Percentiles rank a stretch among this genome's conserved stretches.
phyloP scores from a whole-genome alignment of 2,113 vertebrate genomes.

The Hucho hucho region DNA sequence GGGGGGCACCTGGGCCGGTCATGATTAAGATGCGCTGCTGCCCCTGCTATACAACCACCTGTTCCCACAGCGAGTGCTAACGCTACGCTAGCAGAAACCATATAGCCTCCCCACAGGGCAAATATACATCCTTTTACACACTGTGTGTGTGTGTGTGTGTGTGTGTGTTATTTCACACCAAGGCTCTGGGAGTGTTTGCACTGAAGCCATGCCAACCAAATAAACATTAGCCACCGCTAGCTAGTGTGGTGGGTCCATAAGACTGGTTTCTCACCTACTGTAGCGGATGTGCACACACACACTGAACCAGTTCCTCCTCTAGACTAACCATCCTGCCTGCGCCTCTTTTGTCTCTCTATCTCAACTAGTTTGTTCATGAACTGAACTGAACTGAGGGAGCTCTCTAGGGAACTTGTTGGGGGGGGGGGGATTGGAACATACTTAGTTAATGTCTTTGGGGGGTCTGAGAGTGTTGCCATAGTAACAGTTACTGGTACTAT shows the following conservation, averaged over 20 bases:
- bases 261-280: not conserved
- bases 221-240: not conserved
- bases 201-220: slow-evolving; percentile 30
- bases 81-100: slow-evolving; percentile 33
- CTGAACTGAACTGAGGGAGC: no score
- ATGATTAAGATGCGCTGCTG: no score
- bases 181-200: slow-evolving; percentile 43
- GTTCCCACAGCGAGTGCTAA: slow-evolving; percentile 47
- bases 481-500: no score
- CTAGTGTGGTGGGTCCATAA: not conserved
- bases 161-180: slow-evolving; percentile 15
- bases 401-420: no score
- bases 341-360: not conserved
- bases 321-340: not conserved
- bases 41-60: slow-evolving; percentile 19
- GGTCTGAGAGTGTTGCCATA: no score
- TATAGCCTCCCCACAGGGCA: slow-evolving; percentile 47
- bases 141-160: no score
- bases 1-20: no score
- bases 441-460: no score
- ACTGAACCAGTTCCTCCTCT: not conserved
- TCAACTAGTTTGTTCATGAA: no score
- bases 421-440: no score
- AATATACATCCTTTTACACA: slow-evolving; percentile 40
- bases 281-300: not conserved